These are phyloP conservation scores for Carettochelys insculpta DNA, from an alignment of 2,113 vertebrate species.

Conservation along the genomic window DNA sequence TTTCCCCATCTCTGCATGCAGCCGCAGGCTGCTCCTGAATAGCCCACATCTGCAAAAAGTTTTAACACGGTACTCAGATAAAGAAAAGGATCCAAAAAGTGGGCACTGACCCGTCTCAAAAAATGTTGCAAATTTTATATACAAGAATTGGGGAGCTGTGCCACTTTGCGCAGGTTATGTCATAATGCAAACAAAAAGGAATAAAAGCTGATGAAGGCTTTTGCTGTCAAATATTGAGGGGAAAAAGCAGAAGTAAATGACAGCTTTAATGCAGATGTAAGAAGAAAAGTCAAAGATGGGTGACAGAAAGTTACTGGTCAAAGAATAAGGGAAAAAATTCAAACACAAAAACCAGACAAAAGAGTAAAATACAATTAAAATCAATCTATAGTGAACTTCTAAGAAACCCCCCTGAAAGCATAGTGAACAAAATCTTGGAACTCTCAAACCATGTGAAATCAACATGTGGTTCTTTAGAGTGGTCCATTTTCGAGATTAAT, in stretches of 20 bases:
- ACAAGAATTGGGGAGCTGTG: slow-evolving; percentile 85
- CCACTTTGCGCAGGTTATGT: slow-evolving; percentile 89
- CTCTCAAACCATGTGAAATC: slow-evolving; percentile 81
- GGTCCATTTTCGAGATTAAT: slow-evolving; percentile 67
- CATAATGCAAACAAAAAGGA: slow-evolving; percentile 86
- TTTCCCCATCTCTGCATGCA: slow-evolving; percentile 92
- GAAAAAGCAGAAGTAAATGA: slow-evolving; percentile 81
- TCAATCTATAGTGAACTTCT: slow-evolving; percentile 86
- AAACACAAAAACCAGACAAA: slow-evolving; percentile 86
- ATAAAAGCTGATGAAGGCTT: slow-evolving; percentile 83
- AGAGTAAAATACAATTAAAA: slow-evolving; percentile 87
- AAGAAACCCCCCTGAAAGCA: slow-evolving; percentile 84
- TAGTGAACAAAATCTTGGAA: slow-evolving; percentile 86
- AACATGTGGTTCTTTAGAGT: slow-evolving; percentile 78
- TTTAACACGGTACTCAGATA: slow-evolving; percentile 90
- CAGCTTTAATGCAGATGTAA: slow-evolving; percentile 87
- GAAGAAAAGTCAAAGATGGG: slow-evolving; percentile 86
- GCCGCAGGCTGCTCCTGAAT: slow-evolving; percentile 96
- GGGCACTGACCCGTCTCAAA: slow-evolving; percentile 98
- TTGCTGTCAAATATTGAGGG: slow-evolving; percentile 83
- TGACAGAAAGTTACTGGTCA: slow-evolving; percentile 87
- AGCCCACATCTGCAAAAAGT: slow-evolving; percentile 97
- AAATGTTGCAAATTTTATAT: slow-evolving; percentile 94
- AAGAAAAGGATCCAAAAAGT: slow-evolving; percentile 90
- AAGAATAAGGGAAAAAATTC: slow-evolving; percentile 85